Percentiles rank a stretch among this genome's conserved stretches.
Evolutionary conservation across 2,797 vertebrate species (phyloP).

Genomic region (Eleutherodactylus coqui): DNA sequence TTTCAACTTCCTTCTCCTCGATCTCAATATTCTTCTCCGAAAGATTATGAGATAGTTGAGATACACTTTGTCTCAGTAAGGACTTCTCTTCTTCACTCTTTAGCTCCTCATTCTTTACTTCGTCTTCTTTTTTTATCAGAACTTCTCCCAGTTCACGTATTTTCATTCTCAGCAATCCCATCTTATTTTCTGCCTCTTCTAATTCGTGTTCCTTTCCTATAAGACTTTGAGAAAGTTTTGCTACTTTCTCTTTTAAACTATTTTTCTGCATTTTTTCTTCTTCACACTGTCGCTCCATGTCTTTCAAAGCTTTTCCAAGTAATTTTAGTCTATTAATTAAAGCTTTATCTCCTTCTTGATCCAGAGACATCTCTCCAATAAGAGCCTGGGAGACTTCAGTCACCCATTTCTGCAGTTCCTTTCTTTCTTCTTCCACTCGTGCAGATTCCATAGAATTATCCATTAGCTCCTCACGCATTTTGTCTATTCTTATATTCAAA

Average conservation of each 20-base stretch:
- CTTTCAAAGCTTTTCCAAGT: constrained; percentile 27
- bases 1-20: constrained; percentile 25
- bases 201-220: constrained; percentile 66
- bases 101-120: constrained; percentile 7
- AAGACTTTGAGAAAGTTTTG: constrained; percentile 30
- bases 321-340: constrained; percentile 18
- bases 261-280: neutral
- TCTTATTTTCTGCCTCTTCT: constrained; percentile 47
- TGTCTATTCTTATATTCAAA: constrained; percentile 18
- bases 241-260: constrained; percentile 1
- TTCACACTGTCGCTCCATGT: neutral
- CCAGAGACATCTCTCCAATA: neutral
- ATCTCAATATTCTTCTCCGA: constrained; percentile 58
- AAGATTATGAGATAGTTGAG: constrained; percentile 23
- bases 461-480: neutral
- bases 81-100: constrained; percentile 9
- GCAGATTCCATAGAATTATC: neutral
- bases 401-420: neutral
- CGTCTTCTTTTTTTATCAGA: constrained; percentile 15
- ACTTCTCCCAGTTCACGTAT: constrained; percentile 63
- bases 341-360: neutral
- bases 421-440: constrained; percentile 10
- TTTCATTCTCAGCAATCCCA: constrained; percentile 58
- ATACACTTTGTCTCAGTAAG: constrained; percentile 41
- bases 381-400: constrained; percentile 16